Evolutionary conservation across 23 tunicate genomes (phyloP).

Genomic region (Styela clava): DNA sequence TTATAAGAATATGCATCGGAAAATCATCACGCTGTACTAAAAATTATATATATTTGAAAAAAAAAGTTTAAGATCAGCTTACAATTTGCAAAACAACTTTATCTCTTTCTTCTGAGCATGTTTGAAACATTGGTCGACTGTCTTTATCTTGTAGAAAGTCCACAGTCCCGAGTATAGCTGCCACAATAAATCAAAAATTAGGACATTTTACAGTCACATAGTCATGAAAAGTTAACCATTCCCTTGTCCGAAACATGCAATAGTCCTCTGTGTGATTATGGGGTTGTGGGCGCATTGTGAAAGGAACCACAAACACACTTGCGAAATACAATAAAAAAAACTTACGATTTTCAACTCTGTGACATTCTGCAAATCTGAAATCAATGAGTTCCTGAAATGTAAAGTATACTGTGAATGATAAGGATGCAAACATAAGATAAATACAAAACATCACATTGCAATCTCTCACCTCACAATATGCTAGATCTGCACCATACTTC

Average conservation of each 20-base stretch:
- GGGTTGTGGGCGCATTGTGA: no score
- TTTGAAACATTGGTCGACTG: slow-evolving; percentile 81
- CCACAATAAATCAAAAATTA: neutral
- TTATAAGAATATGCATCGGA: no score
- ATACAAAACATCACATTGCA: neutral
- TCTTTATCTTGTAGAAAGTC: slow-evolving; percentile 77
- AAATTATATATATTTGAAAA: no score
- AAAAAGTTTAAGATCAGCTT: no score
- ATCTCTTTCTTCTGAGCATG: slow-evolving; percentile 65
- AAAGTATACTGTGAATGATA: no score
- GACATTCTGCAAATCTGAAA: slow-evolving; percentile 79
- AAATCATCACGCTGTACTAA: no score
- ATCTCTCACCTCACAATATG: slow-evolving; percentile 73
- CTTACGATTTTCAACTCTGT: slow-evolving; percentile 81
- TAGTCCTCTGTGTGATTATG: neutral
- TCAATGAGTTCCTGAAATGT: slow-evolving; percentile 89
- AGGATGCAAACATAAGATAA: no score
- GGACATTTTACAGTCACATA: neutral
- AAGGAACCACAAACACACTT: no score
- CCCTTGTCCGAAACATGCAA: neutral
- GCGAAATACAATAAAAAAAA: neutral
- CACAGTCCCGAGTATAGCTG: slow-evolving; percentile 54
- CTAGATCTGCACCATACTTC: slow-evolving; percentile 91
- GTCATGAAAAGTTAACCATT: neutral
- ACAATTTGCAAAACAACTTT: slow-evolving; percentile 94